A percentile compares a stretch with the other conserved stretches of the same genome.
Conservation (phyloP, 2,797 vertebrate species). For the Muscicapa striata region DNA sequence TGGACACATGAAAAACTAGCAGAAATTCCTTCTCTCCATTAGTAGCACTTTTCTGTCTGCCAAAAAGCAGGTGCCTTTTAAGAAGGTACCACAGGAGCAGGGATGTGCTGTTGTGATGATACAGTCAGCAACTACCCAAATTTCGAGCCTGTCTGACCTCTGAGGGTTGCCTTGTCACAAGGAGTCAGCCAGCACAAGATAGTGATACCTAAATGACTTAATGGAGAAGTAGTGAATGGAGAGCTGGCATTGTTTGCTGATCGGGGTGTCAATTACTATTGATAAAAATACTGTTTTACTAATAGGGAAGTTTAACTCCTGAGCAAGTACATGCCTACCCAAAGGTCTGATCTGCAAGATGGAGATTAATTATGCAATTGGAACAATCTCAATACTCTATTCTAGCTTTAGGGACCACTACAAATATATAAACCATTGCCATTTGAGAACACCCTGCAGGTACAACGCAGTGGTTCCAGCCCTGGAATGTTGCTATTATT, state of each 20-base stretch:
- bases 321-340: background rate
- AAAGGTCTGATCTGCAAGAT: background rate
- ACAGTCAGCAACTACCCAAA: rapidly evolving
- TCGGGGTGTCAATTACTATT: background rate
- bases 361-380: background rate
- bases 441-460: background rate
- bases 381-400: background rate
- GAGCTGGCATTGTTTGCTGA: background rate
- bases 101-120: background rate
- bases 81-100: background rate
- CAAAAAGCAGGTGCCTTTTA: background rate
- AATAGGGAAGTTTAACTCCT: background rate
- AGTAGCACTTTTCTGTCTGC: background rate
- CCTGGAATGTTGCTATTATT: too few species aligned
- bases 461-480: background rate
- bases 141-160: background rate
- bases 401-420: background rate
- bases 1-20: rapidly evolving
- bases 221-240: background rate
- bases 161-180: background rate
- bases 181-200: background rate
- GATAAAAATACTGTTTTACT: background rate
- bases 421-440: background rate
- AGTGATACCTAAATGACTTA: too few species aligned
- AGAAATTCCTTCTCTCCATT: background rate